Evolutionary conservation across 2,888 invertebrate genomes (phyloP).

Genomic region (Nemotelus pantherinus): DNA sequence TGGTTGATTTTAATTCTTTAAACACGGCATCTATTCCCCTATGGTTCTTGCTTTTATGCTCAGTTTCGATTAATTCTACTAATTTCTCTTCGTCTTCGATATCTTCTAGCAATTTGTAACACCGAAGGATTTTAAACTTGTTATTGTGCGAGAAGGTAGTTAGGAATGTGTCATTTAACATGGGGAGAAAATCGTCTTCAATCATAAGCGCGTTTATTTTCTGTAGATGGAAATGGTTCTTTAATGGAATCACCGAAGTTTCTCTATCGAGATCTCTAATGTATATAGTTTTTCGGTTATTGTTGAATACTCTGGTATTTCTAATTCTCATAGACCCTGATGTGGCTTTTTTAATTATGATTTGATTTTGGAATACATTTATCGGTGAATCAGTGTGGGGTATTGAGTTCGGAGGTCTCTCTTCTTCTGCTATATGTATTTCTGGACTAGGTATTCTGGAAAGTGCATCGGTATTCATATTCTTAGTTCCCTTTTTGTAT

Average conservation of each 20-base stretch:
- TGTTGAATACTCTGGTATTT: background rate
- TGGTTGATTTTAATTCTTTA: background rate
- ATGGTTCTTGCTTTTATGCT: slow-evolving; percentile 16
- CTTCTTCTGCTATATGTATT: background rate
- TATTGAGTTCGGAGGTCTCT: slow-evolving; percentile 49
- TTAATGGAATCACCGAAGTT: slow-evolving; percentile 39
- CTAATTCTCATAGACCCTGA: slow-evolving; percentile 46
- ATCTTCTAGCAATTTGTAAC: slow-evolving; percentile 1
- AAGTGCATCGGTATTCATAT: slow-evolving; percentile 2
- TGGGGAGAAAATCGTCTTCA: background rate
- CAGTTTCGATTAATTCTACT: slow-evolving; percentile 1
- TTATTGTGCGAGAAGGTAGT: background rate
- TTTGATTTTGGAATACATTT: slow-evolving; percentile 50
- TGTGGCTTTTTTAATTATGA: slow-evolving; percentile 37
- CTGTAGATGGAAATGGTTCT: slow-evolving; percentile 44
- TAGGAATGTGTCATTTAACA: background rate
- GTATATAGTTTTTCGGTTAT: slow-evolving; percentile 15
- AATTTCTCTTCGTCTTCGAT: slow-evolving; percentile 1
- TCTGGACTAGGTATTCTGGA: slow-evolving; percentile 50
- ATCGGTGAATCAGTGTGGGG: slow-evolving; percentile 47
- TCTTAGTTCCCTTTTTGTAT: slow-evolving; percentile 13
- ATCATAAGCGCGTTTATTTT: background rate
- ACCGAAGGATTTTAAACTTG: slow-evolving; percentile 1
- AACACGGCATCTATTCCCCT: background rate
- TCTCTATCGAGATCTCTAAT: slow-evolving; percentile 17